Base-by-base conservation (phyloP, 2,888 invertebrate genomes). In the Cynaeus angustus region DNA sequence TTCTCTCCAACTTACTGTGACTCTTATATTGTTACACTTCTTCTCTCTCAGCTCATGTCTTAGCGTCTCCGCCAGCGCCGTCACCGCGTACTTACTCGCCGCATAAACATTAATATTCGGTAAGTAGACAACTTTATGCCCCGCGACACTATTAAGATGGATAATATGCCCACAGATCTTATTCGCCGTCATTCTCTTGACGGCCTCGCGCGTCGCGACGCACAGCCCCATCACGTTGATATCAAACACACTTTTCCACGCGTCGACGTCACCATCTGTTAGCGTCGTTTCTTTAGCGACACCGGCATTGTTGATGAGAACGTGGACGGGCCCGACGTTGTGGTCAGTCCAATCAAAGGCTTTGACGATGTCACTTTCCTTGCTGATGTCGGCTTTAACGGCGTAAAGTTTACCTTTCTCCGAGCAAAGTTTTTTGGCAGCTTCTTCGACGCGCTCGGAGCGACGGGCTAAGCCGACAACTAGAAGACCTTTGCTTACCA, bases 271-370 rank as follows among this genome's bases (percentile, higher is more conserved):
- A 9, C 48, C 48, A 6, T 48, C 26, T 10, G 10, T 10, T 26
- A 48, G 61, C 13, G 53, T 72, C 2, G 68, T 72, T 12, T 68
- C 66, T 16, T 50, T 13, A 2, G 69, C 55, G n/a, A 73, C 41
- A 8, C 77, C 76, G 0, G 77, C 77, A 56, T 74, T 75, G 55
- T 77, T 77, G 37, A 77, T 56, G 41, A 76, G 53, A 45, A 76
- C 74, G 10, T 75, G 66, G 53, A 76, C 66, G 0, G 71, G 71
- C 6, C 75, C 75, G 5, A 76, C 37, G 45, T 74, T 71, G 1
- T 71, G 73, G 28, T 72, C 68, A 30, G 75, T 59, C 75, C 75
- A 76, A 14, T 72, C 52, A 55, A 77, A 77, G 6, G 71, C 68
- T 13, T 68, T 45, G 5, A 69, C 30, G 10, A 76, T 70, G 37